Evolutionary conservation across 92 coral and sea anemone species (phyloP).

Genomic region (Siderastrea radians): DNA sequence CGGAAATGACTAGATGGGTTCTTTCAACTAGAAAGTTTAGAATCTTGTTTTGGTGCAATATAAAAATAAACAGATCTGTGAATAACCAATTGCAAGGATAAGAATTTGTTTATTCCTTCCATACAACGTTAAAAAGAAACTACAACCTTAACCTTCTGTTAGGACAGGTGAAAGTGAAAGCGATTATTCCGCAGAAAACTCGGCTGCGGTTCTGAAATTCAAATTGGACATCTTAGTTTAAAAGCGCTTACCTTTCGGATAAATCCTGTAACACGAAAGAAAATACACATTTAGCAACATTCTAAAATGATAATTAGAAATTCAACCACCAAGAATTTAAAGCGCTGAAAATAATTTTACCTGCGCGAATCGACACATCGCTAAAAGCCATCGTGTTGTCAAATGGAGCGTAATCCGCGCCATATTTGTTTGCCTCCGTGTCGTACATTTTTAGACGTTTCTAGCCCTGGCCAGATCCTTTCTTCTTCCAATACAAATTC

Average conservation of each 20-base stretch:
- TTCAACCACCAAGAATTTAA: background rate
- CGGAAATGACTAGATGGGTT: too few relatives aligned
- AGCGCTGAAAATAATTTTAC: constrained; percentile 42
- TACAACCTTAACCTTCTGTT: background rate
- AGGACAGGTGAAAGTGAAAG: background rate
- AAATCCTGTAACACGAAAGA: constrained; percentile 81
- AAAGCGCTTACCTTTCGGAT: constrained; percentile 88
- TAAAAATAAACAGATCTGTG: too few relatives aligned
- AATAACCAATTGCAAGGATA: too few relatives aligned
- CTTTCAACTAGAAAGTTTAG: too few relatives aligned
- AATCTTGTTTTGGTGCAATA: too few relatives aligned
- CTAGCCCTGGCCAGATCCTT: background rate
- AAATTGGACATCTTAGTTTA: background rate
- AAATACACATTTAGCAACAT: constrained; percentile 15
- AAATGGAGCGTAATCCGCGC: constrained; percentile 64
- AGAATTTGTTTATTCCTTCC: background rate
- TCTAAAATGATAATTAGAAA: background rate
- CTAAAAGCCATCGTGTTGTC: constrained; percentile 90
- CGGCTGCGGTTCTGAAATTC: constrained; percentile 21
- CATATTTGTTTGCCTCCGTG: constrained; percentile 74
- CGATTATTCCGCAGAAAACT: background rate
- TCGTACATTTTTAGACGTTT: constrained; percentile 26
- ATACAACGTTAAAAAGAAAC: background rate
- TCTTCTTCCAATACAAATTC: background rate
- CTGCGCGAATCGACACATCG: constrained; percentile 93